Evolutionary conservation across 2,888 invertebrate genomes (phyloP), one percentile per base, ranked within the genome.

Genomic region (Tineola bisselliella): DNA sequence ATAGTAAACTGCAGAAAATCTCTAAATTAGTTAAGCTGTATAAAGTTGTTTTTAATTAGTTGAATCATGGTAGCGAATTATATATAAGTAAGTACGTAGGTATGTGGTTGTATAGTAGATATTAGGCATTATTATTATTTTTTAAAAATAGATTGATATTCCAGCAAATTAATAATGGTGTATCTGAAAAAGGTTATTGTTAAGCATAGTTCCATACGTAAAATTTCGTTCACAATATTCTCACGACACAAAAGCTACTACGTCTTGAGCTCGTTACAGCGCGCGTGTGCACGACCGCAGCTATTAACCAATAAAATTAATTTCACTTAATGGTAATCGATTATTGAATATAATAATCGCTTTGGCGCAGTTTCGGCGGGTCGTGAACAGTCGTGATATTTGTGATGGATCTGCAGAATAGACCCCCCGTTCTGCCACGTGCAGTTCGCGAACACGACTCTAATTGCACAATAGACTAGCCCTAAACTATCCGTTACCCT

Each of bases 231-330:
- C 54, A 54, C n/a, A 54, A 54, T 54, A 54, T 54, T 54, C 18
- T 54, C 54, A 54, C 54, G 54, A 54, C 18, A 18, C 25, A 19
- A 25, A 54, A 54, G 54, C 54, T 25, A 54, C 54, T 54, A 25
- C 5, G 25, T 54, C 25, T 18, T 12, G 25, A 54, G 54, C 54
- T 25, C 48, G 78, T 75, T 75, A 76, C 77, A 74, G 79, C 77
- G 75, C 79, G 75, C 80, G 76, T 79, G 77, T 73, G 76, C 83
- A 82, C 81, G 82, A 81, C 72, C 76, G 65, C 72, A 68, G 71
- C 75, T 75, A 78, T 86, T 84, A 81, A 78, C 77, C 80, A 78
- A 84, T 82, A 81, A 83, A 83, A 86, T 86, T 84, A 84, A 86
- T 86, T 84, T 84, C 79, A 81, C 78, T 84, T 84, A 84, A 82